Percentiles rank a stretch among this genome's conserved stretches.
These are phyloP conservation scores for Microctenopoma steveboyesi DNA, from an alignment of 2,797 vertebrate species.

Conservation along the genomic window DNA sequence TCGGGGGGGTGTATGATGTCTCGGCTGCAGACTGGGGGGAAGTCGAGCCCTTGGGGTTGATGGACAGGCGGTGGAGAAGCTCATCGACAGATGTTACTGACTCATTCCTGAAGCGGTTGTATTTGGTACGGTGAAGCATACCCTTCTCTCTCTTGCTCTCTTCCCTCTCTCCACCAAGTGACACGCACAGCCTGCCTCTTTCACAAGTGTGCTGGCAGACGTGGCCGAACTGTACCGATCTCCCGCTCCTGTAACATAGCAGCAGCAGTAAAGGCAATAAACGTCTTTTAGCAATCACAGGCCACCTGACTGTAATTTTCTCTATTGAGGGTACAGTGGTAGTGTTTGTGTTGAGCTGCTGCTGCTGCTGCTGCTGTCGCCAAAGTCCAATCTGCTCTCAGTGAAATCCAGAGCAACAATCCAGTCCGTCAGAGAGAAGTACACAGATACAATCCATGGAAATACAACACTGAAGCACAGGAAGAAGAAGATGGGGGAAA, in stretches of 20 bases:
- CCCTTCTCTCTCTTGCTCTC: conserved; percentile 89
- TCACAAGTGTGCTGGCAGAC: conserved; percentile 90
- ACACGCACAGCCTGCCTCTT: conserved; percentile 82
- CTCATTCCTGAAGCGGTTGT: conserved; percentile 99
- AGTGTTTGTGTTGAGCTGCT: conserved; percentile 50
- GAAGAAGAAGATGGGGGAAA: conserved; percentile 57
- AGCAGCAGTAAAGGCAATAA: conserved; percentile 78
- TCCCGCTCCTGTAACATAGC: conserved; percentile 90
- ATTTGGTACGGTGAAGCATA: conserved; percentile 99
- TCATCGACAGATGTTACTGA: conserved; percentile 99
- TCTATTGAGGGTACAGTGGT: conserved; percentile 71
- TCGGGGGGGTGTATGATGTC: conserved; percentile 87
- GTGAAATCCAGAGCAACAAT: conserved; percentile 77
- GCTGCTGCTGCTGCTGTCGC: conserved; percentile 59
- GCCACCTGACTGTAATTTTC: conserved; percentile 75
- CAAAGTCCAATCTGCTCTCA: conserved; percentile 71
- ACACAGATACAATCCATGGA: conserved; percentile 79
- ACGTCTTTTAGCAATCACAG: conserved; percentile 81
- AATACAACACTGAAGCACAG: conserved; percentile 67
- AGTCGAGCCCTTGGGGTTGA: conserved; percentile 95
- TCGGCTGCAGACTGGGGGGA: conserved; percentile 86
- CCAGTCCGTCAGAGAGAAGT: conserved; percentile 72
- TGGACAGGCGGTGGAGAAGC: conserved; percentile 96
- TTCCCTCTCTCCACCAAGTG: conserved; percentile 73
- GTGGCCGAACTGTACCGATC: conserved; percentile 86